These are phyloP conservation scores for Labeo rohita DNA, from an alignment of 2,113 vertebrate species.

Conservation along the genomic window DNA sequence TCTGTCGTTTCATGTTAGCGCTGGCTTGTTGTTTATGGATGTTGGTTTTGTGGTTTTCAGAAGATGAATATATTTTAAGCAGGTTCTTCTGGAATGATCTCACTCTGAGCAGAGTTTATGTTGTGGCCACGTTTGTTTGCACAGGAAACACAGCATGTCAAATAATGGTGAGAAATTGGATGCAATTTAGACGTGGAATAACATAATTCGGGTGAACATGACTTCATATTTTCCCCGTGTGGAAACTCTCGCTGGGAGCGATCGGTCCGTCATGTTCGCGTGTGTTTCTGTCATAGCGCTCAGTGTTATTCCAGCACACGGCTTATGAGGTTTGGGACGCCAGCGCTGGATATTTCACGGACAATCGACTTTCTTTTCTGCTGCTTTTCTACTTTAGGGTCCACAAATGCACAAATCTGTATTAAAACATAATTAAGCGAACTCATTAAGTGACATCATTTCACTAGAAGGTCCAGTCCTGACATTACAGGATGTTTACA, in stretches of 20 bases:
- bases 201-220: constrained; percentile 64
- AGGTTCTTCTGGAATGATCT: constrained; percentile 21
- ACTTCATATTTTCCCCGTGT: constrained; percentile 64
- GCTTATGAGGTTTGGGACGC: constrained; percentile 4
- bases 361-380: constrained; percentile 1
- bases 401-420: background rate
- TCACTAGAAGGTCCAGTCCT: background rate
- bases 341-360: background rate
- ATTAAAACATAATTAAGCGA: background rate
- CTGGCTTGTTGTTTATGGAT: background rate
- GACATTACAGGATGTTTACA: background rate
- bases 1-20: background rate
- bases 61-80: background rate
- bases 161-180: constrained; percentile 57
- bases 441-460: background rate
- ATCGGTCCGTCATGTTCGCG: background rate
- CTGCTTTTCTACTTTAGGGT: background rate
- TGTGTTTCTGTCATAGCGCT: constrained; percentile 26
- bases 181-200: constrained; percentile 66
- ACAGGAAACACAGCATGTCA: constrained; percentile 60
- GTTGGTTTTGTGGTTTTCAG: background rate
- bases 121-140: constrained; percentile 44
- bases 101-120: constrained; percentile 45
- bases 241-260: constrained; percentile 43
- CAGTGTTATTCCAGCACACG: background rate